These are phyloP conservation scores for Dryocosmus kuriphilus DNA, from an alignment of 2,888 invertebrate genomes.

Conservation along the genomic window DNA sequence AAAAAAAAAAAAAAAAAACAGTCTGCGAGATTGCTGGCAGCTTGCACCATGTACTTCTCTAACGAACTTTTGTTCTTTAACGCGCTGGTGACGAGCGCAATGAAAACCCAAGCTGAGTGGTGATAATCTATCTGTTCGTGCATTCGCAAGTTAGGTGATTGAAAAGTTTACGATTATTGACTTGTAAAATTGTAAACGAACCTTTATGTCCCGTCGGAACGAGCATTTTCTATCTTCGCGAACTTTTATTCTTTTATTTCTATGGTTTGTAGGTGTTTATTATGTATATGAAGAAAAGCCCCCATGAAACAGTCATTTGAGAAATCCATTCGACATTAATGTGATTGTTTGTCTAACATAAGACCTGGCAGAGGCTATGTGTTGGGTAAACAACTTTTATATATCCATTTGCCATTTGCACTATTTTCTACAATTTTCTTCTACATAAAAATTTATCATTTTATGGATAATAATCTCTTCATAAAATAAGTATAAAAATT, in stretches of 20 bases:
- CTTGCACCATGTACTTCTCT: conserved; percentile 18
- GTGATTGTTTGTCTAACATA: background rate
- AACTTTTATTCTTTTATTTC: background rate
- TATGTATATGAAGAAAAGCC: background rate
- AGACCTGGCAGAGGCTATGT: background rate
- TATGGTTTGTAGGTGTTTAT: background rate
- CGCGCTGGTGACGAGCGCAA: conserved; percentile 68
- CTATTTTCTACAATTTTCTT: background rate
- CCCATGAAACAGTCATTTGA: background rate
- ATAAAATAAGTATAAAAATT: background rate
- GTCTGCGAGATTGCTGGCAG: conserved; percentile 26
- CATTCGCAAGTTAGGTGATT: background rate
- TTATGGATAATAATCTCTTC: background rate
- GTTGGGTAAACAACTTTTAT: background rate
- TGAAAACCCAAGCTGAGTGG: background rate
- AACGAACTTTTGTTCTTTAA: conserved; percentile 78
- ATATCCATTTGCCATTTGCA: background rate
- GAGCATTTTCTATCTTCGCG: background rate
- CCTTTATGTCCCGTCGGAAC: background rate
- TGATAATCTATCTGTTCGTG: conserved; percentile 1
- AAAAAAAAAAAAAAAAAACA: background rate
- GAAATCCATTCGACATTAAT: background rate
- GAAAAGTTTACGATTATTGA: conserved; percentile 12
- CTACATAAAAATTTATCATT: background rate
- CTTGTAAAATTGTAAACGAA: background rate